phyloP scores from a whole-genome alignment of 1,140 invertebrate species.

The Amyelois transitella region DNA sequence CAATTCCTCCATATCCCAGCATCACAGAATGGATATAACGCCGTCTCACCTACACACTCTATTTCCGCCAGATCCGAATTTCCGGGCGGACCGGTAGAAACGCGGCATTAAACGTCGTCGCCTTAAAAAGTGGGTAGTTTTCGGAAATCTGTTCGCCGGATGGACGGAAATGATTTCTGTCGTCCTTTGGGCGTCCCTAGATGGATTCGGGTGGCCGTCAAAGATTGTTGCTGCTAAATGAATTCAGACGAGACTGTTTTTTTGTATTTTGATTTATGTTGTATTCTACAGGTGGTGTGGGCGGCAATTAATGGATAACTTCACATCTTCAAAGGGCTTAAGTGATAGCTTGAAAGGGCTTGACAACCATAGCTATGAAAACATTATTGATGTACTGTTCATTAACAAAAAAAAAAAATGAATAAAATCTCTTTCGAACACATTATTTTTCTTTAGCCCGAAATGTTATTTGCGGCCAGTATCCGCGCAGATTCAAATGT shows the following conservation, averaged over 20 bases:
- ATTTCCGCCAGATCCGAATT: slow-evolving; percentile 59
- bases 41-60: slow-evolving; percentile 50
- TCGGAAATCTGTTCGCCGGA: slow-evolving; percentile 38
- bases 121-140: slow-evolving; percentile 60
- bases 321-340: no score
- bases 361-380: no score
- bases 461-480: not conserved
- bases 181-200: slow-evolving; percentile 18
- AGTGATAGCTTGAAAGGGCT: no score
- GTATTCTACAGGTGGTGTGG: not conserved
- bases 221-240: slow-evolving; percentile 11
- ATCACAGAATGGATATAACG: slow-evolving; percentile 2
- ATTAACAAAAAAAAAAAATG: no score
- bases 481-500: not conserved
- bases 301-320: no score
- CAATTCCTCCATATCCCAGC: slow-evolving; percentile 1
- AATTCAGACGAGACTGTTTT: not conserved
- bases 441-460: not conserved
- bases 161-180: slow-evolving; percentile 61
- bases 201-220: slow-evolving; percentile 12
- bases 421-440: no score
- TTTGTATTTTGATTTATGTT: not conserved
- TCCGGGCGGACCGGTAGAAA: slow-evolving; percentile 41
- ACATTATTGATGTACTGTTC: no score
- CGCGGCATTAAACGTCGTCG: slow-evolving; percentile 49